Evolutionary conservation across 1,140 invertebrate species (phyloP).

Genomic region (Tetraneura akinire): DNA sequence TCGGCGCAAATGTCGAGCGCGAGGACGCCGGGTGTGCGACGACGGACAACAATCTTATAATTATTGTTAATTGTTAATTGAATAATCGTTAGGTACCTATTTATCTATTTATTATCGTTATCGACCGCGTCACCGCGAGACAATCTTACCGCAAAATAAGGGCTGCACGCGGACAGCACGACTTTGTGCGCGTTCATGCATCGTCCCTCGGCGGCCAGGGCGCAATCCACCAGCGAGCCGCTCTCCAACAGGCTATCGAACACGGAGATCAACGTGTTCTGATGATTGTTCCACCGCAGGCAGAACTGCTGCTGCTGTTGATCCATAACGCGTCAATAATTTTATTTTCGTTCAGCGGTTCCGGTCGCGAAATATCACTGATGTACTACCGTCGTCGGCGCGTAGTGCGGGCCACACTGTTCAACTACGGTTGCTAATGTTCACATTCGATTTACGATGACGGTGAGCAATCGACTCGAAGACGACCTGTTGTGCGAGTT

Average conservation of each 20-base stretch:
- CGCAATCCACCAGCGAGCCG: slow-evolving; percentile 64
- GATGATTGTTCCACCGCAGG: slow-evolving; percentile 66
- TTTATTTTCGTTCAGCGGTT: too few species aligned
- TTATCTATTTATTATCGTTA: too few species aligned
- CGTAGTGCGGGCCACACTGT: background rate
- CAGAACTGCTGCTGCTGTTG: slow-evolving; percentile 60
- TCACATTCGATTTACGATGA: background rate
- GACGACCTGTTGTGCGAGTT: slow-evolving; percentile 37
- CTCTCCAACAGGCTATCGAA: slow-evolving; percentile 62
- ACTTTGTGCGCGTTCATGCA: slow-evolving; percentile 54
- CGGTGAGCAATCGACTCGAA: slow-evolving; percentile 7
- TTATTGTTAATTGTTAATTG: too few species aligned
- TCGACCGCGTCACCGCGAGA: background rate
- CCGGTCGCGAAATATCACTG: background rate
- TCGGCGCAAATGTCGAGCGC: background rate
- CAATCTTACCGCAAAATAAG: slow-evolving; percentile 54
- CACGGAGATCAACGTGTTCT: slow-evolving; percentile 62
- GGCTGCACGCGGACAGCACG: slow-evolving; percentile 54
- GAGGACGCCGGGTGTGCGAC: background rate
- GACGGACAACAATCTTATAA: too few species aligned
- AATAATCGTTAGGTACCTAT: too few species aligned
- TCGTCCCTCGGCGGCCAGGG: slow-evolving; percentile 59
- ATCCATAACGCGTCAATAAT: slow-evolving; percentile 52
- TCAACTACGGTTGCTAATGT: too few species aligned
- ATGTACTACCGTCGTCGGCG: too few species aligned